Conservation (phyloP, 2,888 invertebrate species). For the Plebejus melissa region DNA sequence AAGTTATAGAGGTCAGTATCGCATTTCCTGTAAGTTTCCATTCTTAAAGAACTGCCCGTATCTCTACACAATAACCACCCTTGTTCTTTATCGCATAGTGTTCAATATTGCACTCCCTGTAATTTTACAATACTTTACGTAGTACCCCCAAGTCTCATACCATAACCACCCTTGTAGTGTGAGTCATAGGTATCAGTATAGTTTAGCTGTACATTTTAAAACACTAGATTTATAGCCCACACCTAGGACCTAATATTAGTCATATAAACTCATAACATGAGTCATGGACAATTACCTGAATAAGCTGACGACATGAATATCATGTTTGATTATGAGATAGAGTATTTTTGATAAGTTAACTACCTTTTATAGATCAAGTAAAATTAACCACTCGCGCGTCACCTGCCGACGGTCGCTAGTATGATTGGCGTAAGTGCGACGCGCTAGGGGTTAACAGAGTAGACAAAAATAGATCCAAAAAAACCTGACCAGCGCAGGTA, state of each 20-base stretch:
- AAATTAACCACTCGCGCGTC: not conserved
- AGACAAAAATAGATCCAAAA: too few relatives aligned
- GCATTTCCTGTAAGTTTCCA: not conserved
- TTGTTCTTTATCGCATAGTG: too few relatives aligned
- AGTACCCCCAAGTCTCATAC: too few relatives aligned
- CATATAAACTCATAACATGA: conserved; percentile 11
- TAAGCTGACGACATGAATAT: not conserved
- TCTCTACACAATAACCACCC: not conserved
- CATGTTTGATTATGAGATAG: not conserved
- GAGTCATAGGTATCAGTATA: not conserved
- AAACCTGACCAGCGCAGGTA: too few relatives aligned
- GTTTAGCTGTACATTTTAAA: not conserved
- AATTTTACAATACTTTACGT: too few relatives aligned
- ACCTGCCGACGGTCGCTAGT: too few relatives aligned
- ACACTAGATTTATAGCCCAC: not conserved
- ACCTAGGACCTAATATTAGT: not conserved
- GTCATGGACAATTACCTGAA: not conserved
- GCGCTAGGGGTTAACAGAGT: too few relatives aligned
- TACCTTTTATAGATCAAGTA: not conserved
- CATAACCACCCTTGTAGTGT: not conserved
- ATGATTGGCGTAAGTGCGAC: too few relatives aligned
- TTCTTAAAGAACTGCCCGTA: not conserved
- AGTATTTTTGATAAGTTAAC: not conserved
- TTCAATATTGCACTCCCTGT: too few relatives aligned
- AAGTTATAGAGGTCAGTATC: not conserved